Evolutionary conservation across 2,888 invertebrate genomes (phyloP).

Genomic region (Rhagium mordax): DNA sequence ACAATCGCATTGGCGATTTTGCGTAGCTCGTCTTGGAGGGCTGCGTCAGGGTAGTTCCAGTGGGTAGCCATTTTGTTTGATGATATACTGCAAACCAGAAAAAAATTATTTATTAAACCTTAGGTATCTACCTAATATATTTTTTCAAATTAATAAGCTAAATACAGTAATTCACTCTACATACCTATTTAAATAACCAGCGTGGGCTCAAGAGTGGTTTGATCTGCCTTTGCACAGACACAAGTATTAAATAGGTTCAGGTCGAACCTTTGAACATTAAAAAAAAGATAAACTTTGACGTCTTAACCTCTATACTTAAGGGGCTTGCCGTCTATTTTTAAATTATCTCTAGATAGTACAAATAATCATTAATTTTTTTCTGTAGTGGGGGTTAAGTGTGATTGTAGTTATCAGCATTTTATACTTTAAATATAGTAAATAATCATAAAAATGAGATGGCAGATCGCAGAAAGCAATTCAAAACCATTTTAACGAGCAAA

Average conservation of each 20-base stretch:
- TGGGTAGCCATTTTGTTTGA: conserved; percentile 69
- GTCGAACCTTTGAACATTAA: too few species aligned
- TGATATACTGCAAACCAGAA: conserved; percentile 42
- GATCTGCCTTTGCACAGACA: conserved; percentile 11
- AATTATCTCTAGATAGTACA: background rate
- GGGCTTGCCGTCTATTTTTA: background rate
- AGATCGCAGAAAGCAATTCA: too few species aligned
- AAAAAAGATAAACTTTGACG: conserved; percentile 8
- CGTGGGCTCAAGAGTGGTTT: background rate
- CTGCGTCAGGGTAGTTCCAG: conserved; percentile 87
- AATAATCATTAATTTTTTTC: background rate
- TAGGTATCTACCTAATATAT: too few species aligned
- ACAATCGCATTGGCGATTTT: conserved; percentile 92
- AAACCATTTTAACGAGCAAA: too few species aligned
- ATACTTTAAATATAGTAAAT: too few species aligned
- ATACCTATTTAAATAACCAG: too few species aligned
- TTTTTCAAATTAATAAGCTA: too few species aligned
- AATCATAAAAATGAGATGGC: too few species aligned
- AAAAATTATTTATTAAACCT: background rate
- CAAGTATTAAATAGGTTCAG: too few species aligned
- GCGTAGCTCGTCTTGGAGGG: conserved; percentile 90
- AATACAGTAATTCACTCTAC: too few species aligned
- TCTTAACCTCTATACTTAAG: background rate
- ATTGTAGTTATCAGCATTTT: background rate
- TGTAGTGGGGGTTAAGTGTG: conserved; percentile 15